Evolutionary conservation across 2,888 invertebrate genomes (phyloP).

Genomic region (Cyaniris semiargus): DNA sequence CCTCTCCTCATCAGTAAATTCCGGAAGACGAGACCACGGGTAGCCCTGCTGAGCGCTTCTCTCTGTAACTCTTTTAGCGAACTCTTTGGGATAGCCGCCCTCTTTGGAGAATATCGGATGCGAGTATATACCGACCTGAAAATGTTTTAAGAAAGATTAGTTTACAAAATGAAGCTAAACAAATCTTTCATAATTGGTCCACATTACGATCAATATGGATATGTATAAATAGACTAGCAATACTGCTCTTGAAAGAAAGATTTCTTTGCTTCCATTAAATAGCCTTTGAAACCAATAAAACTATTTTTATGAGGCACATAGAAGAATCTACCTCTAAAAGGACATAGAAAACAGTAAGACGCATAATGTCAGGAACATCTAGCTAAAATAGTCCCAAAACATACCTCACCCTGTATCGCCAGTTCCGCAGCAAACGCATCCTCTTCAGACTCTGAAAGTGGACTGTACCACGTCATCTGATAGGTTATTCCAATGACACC

Average conservation of each 20-base stretch:
- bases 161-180: too few relatives aligned
- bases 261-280: too few relatives aligned
- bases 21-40: slow-evolving; percentile 50
- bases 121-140: slow-evolving; percentile 68
- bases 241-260: too few relatives aligned
- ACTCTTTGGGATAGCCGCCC: slow-evolving; percentile 77
- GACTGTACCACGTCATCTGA: slow-evolving; percentile 51
- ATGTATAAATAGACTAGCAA: too few relatives aligned
- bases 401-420: slow-evolving; percentile 49
- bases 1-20: slow-evolving; percentile 52
- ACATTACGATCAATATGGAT: too few relatives aligned
- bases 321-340: too few relatives aligned
- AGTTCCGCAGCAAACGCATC: slow-evolving; percentile 59
- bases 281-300: too few relatives aligned
- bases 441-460: slow-evolving; percentile 56
- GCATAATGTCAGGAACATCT: background rate
- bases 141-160: background rate
- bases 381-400: background rate
- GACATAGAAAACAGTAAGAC: background rate
- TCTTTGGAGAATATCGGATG: slow-evolving; percentile 72
- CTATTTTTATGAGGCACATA: too few relatives aligned
- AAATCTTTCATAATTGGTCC: too few relatives aligned
- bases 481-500: slow-evolving; percentile 52
- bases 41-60: slow-evolving; percentile 54
- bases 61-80: slow-evolving; percentile 64